Evolutionary conservation across 1,140 invertebrate genomes (phyloP).

Genomic region (Drosophila watanabei): DNA sequence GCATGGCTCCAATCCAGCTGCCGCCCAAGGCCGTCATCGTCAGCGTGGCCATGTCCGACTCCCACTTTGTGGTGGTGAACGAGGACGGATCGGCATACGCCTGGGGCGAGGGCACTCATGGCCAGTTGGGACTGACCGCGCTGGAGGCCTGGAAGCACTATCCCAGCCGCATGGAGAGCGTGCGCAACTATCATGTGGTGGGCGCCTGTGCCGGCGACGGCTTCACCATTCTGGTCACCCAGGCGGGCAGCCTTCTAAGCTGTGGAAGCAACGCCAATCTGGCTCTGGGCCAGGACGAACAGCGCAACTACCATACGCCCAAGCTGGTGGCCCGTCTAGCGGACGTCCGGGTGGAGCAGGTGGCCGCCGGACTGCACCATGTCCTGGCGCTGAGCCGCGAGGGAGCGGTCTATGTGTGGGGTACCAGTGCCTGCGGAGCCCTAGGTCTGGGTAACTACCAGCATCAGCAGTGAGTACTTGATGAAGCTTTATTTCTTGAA

Average conservation of each 20-base stretch:
- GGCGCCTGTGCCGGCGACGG: slow-evolving; percentile 87
- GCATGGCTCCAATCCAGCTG: slow-evolving; percentile 87
- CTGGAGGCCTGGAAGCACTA: slow-evolving; percentile 86
- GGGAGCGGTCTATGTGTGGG: slow-evolving; percentile 90
- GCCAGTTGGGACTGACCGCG: slow-evolving; percentile 90
- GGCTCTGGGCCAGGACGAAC: slow-evolving; percentile 90
- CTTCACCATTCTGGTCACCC: slow-evolving; percentile 89
- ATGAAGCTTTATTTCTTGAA: not conserved
- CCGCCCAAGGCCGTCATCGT: slow-evolving; percentile 87
- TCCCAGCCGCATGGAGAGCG: slow-evolving; percentile 87
- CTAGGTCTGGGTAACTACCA: slow-evolving; percentile 89
- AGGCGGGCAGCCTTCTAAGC: slow-evolving; percentile 90
- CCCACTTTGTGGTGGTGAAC: slow-evolving; percentile 90
- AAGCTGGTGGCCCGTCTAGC: slow-evolving; percentile 88
- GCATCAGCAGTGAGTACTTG: slow-evolving; percentile 81
- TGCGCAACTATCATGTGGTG: slow-evolving; percentile 88
- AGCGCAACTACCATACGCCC: slow-evolving; percentile 87
- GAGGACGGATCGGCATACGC: slow-evolving; percentile 89
- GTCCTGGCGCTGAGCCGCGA: slow-evolving; percentile 88
- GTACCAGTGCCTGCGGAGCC: slow-evolving; percentile 88
- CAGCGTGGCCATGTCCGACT: slow-evolving; percentile 88
- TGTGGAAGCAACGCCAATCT: slow-evolving; percentile 90
- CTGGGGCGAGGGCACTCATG: slow-evolving; percentile 90
- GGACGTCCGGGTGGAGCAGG: slow-evolving; percentile 88
- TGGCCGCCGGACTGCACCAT: slow-evolving; percentile 90